These are phyloP conservation scores for Gadus macrocephalus DNA, from an alignment of 2,113 vertebrate genomes.

Conservation along the genomic window DNA sequence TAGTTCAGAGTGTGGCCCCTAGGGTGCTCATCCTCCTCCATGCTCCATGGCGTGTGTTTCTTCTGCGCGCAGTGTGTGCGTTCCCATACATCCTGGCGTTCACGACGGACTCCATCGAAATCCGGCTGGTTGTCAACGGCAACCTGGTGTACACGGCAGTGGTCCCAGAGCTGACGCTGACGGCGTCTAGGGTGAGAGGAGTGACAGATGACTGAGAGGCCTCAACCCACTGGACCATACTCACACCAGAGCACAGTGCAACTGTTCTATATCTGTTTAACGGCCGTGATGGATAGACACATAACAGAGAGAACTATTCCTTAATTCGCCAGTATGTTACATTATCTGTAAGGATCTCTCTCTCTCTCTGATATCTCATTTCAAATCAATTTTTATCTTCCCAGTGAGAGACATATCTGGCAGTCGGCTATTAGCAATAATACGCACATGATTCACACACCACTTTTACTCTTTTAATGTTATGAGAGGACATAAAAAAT, in stretches of 20 bases:
- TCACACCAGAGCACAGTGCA: neutral
- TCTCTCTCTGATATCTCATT: slow-evolving; percentile 32
- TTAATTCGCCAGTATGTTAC: too few species aligned
- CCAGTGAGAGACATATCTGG: slow-evolving; percentile 43
- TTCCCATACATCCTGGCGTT: slow-evolving; percentile 98
- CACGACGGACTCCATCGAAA: slow-evolving; percentile 96
- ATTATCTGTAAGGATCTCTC: slow-evolving; percentile 10
- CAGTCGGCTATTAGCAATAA: slow-evolving; percentile 42
- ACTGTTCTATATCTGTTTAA: too few species aligned
- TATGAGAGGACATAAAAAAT: too few species aligned
- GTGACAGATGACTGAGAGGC: slow-evolving; percentile 46
- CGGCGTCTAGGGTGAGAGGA: slow-evolving; percentile 87
- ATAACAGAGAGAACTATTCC: too few species aligned
- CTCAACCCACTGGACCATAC: neutral
- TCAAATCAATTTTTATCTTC: slow-evolving; percentile 50
- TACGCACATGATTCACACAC: slow-evolving; percentile 40
- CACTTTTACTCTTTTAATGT: too few species aligned
- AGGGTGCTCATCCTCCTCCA: neutral
- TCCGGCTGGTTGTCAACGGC: slow-evolving; percentile 94
- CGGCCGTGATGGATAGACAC: too few species aligned
- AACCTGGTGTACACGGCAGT: slow-evolving; percentile 97
- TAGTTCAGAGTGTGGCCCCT: neutral
- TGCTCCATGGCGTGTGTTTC: neutral
- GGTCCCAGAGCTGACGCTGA: slow-evolving; percentile 89
- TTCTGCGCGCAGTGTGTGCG: slow-evolving; percentile 84